Base-by-base conservation (phyloP, 2,113 vertebrate genomes). In the Melanerpes formicivorus region DNA sequence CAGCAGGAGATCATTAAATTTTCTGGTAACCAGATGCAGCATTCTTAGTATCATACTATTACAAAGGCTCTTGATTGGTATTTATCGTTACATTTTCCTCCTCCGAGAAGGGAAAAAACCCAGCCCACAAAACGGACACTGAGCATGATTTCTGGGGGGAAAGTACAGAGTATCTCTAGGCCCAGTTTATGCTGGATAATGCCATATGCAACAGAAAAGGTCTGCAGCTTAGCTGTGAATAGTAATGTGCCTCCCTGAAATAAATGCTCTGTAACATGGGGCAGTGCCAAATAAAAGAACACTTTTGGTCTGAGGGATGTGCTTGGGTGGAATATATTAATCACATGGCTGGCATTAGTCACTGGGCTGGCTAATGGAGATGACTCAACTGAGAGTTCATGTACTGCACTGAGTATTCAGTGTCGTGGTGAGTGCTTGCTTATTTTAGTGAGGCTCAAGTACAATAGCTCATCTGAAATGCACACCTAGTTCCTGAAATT, bases 1-100 rank as follows among this genome's bases (percentile, higher is more conserved):
- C 99, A 98, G 98, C 99, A 98, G 99, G 99, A 98, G 99, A 98
- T 99, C 99, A 99, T 99, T 99, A 98, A 97, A 97, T 97, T 97
- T 97, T 97, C 97, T 97, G 97, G 96, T 97, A 97, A 97, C 95
- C 97, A 98, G 97, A 98, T 93, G 84, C 96, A 96, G 97, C 97
- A 93, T 84, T 95, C 97, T 97, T 95, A 97, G 95, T 96, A 97
- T 98, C 96, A 97, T 97, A 97, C 97, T 97, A 97, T 95, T 95
- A 97, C 95, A 96, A 97, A 97, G 95, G 91, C 96, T 97, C 93
- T 97, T 93, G 95, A 95, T 74, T 94, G 96, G 97, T 96, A 97
- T 98, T 97, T 97, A 96, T 97, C 84, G 97, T 95, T 97, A 94
- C 44, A 94, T 97, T 97, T 98, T 97, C 96, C 93, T 96, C 73